Evolutionary conservation across 1,140 invertebrate species (phyloP), one percentile per base, ranked within the genome.

Genomic region (Linepithema humile): DNA sequence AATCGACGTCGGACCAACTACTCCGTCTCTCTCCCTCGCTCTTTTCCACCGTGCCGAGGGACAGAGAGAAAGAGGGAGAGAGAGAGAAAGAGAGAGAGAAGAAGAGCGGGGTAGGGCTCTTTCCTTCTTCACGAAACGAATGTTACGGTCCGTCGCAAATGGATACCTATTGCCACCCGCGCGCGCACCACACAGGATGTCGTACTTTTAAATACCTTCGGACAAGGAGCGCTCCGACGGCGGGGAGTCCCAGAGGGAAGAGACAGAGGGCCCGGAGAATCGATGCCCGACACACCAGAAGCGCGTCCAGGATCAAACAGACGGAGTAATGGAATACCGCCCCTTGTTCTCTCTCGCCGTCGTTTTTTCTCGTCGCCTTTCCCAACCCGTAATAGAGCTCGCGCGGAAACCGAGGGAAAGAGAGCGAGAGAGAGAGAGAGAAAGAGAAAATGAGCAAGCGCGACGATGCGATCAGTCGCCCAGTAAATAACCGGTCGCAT

Each of bases 281-380:
- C 75, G 75, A 80, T 70, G 64, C 48, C 35, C 75, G 23, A 75
- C 55, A 59, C 38, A 74, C 72, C 72, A 62, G 57, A 80, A 80
- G 69, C 64, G 67, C 20, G n/a, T 70, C 57, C 26, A 65, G 65
- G 67, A 82, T 85, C 84, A 85, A 85, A 85, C 59, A 85, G 75
- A 85, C 69, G 84, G 48, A 6, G 84, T 85, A 85, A 85, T 85
- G 84, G 84, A 85, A 85, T 73, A 67, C 57, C 80, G 50, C 48
- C 50, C 64, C 64, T 43, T 53, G 3, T 17, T 20, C 73, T 12
- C 35, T 60, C 48, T 53, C 83, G 32, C 32, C 80, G 72, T 72
- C 67, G 74, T 77, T 88, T 85, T 83, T 83, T 60, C 84, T 57
- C 55, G 84, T 83, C 50, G 69, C 60, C 59, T 78, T 67, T 26